These are phyloP conservation scores for Sialis fuliginosa DNA, from an alignment of 2,888 invertebrate species.

Conservation along the genomic window DNA sequence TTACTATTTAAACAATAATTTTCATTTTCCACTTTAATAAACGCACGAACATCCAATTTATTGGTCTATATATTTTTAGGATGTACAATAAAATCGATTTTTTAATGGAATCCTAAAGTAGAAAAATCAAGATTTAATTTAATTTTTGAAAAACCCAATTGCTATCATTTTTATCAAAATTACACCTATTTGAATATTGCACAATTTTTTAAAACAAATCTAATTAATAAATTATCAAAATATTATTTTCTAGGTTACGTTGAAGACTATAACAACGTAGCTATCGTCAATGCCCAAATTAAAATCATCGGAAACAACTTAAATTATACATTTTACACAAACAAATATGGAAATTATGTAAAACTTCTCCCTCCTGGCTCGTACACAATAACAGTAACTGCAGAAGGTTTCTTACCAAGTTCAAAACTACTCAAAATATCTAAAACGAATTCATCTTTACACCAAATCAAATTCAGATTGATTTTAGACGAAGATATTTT, in stretches of 20 bases:
- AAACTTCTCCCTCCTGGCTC: slow-evolving; percentile 28
- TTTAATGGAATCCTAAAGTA: too few species aligned
- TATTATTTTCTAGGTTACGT: slow-evolving; percentile 38
- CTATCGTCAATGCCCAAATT: slow-evolving; percentile 32
- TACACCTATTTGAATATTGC: too few species aligned
- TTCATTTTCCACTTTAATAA: too few species aligned
- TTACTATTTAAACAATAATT: too few species aligned
- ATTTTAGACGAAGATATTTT: slow-evolving; percentile 45
- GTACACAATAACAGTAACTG: slow-evolving; percentile 34
- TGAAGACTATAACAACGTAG: slow-evolving; percentile 37
- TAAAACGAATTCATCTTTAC: slow-evolving; percentile 25
- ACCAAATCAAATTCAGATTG: slow-evolving; percentile 48
- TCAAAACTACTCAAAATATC: slow-evolving; percentile 26
- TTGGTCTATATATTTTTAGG: too few species aligned
- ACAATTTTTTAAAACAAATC: too few species aligned
- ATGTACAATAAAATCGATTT: too few species aligned
- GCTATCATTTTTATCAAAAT: too few species aligned
- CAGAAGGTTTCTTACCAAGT: slow-evolving; percentile 38
- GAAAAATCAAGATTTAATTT: too few species aligned
- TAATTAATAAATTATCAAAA: too few species aligned
- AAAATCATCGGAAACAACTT: slow-evolving; percentile 19
- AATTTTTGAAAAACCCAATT: too few species aligned
- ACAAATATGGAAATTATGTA: slow-evolving; percentile 29
- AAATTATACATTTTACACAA: slow-evolving; percentile 22
- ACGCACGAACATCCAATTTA: too few species aligned